These are phyloP conservation scores for Sebastes kiyomatsui DNA, from an alignment of 2,797 vertebrate species.

Conservation along the genomic window DNA sequence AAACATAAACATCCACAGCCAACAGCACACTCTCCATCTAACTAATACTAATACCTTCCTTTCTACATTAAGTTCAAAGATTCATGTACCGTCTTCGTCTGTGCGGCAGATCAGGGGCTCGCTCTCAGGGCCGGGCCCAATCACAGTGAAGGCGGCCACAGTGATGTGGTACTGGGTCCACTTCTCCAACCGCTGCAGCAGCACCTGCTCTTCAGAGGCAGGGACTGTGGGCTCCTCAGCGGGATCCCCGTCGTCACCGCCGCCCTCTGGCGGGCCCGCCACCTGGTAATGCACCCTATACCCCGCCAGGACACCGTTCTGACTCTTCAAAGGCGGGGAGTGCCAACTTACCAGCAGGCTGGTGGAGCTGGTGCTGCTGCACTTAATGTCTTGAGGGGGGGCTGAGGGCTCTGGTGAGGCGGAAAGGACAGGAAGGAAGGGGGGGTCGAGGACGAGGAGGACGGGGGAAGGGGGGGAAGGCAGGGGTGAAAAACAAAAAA, in stretches of 20 bases:
- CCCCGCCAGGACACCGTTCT: slow-evolving; percentile 93
- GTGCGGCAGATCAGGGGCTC: slow-evolving; percentile 91
- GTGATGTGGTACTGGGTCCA: slow-evolving; percentile 95
- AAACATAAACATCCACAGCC: not conserved
- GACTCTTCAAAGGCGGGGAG: slow-evolving; percentile 91
- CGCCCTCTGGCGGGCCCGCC: slow-evolving; percentile 86
- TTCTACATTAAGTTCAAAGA: not conserved
- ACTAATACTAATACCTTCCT: not conserved
- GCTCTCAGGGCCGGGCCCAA: slow-evolving; percentile 94
- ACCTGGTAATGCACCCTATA: slow-evolving; percentile 94
- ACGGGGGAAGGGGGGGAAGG: slow-evolving; percentile 61
- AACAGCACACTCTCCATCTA: not conserved
- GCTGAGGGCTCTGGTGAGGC: slow-evolving; percentile 95
- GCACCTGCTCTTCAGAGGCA: slow-evolving; percentile 86
- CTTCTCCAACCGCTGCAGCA: slow-evolving; percentile 93
- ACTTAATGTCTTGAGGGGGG: slow-evolving; percentile 98
- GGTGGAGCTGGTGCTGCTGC: slow-evolving; percentile 95
- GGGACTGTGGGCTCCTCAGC: slow-evolving; percentile 88
- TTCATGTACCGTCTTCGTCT: slow-evolving; percentile 92
- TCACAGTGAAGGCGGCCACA: slow-evolving; percentile 89
- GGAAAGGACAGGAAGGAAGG: slow-evolving; percentile 75
- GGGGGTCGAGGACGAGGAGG: slow-evolving; percentile 69
- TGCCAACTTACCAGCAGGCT: slow-evolving; percentile 99
- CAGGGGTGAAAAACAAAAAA: slow-evolving; percentile 88
- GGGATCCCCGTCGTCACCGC: slow-evolving; percentile 69